Conservation (phyloP, 2,888 invertebrate species). For the Ceraclea dissimilis region DNA sequence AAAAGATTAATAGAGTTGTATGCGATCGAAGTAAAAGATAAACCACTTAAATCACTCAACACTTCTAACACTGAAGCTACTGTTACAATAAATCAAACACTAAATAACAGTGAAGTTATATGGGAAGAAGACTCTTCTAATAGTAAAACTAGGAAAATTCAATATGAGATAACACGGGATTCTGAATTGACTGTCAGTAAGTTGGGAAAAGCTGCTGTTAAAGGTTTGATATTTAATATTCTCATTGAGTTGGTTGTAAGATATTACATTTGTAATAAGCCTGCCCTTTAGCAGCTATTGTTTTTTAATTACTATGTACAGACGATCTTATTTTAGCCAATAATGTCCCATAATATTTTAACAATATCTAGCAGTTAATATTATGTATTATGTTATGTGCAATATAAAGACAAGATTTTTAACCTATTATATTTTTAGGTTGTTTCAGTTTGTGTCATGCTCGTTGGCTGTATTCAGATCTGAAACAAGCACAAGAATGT, state of each 20-base stretch:
- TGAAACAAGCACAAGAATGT: slow-evolving; percentile 62
- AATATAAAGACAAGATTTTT: no score
- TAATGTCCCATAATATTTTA: no score
- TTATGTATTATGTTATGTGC: no score
- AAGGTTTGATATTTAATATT: slow-evolving; percentile 44
- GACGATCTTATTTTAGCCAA: no score
- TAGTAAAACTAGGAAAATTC: neutral
- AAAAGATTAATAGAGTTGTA: slow-evolving; percentile 35
- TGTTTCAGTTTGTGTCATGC: slow-evolving; percentile 70
- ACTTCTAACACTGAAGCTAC: slow-evolving; percentile 27
- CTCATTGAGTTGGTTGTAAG: no score
- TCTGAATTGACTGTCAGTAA: slow-evolving; percentile 52
- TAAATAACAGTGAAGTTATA: slow-evolving; percentile 19
- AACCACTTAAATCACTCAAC: neutral
- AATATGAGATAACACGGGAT: slow-evolving; percentile 25
- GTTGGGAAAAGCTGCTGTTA: slow-evolving; percentile 76
- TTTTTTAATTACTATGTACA: no score
- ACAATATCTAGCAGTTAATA: no score
- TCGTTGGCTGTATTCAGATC: slow-evolving; percentile 63
- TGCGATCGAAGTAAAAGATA: slow-evolving; percentile 19
- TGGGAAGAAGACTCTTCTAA: neutral
- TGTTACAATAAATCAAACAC: slow-evolving; percentile 29
- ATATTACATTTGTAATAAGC: no score
- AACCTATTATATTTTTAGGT: slow-evolving; percentile 49
- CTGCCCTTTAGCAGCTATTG: no score